Evolutionary conservation across 2,113 vertebrate genomes (phyloP), one percentile per base, ranked within the genome.

Genomic region (Micromys minutus): DNA sequence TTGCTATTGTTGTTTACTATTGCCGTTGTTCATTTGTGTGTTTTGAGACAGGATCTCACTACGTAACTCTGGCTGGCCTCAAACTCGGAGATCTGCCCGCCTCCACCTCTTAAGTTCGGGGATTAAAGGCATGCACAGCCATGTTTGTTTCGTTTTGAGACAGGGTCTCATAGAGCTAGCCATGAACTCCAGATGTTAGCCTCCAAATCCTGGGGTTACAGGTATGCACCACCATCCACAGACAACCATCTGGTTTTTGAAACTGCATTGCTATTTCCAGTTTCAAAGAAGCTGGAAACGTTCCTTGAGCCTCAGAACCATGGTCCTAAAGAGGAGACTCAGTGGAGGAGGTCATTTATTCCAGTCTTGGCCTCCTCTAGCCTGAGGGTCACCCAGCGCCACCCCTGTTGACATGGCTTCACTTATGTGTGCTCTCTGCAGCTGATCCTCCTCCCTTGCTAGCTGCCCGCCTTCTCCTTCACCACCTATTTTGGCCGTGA

Each of bases 261-360:
- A 93, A 77, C 29, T 39, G 36, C 16, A 63, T 26, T 34, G 52
- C 5, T 77, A 52, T n/a, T 45, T 88, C 77, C 34, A 29, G 29
- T 52, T 91, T 87, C n/a, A 6, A 74, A 92, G 85, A 91, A 76
- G 80, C 13, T 24, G 22, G 10, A 39, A 84, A 74, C n/a, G 55
- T 42, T 26, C 29, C 21, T 19, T 17, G 39, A 67, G 11, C 80
- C 31, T 88, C 36, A 34, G 34, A n/a, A 24, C 47, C 7, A 13
- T 15, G 19, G n/a, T n/a, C 86, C 24, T 34, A 22, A 15, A 55
- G 63, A 42, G 61, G 19, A 93, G 74, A 65, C 57, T 24, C 29
- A 74, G 2, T 7, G 31, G 45, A 26, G 10, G 17, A 0, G 0
- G 19, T 34, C 63, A 34, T 22, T 81, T 9, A 29, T 74, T 34